Base-by-base conservation (phyloP, 2,888 invertebrate species). In the Cephus nigrinus region DNA sequence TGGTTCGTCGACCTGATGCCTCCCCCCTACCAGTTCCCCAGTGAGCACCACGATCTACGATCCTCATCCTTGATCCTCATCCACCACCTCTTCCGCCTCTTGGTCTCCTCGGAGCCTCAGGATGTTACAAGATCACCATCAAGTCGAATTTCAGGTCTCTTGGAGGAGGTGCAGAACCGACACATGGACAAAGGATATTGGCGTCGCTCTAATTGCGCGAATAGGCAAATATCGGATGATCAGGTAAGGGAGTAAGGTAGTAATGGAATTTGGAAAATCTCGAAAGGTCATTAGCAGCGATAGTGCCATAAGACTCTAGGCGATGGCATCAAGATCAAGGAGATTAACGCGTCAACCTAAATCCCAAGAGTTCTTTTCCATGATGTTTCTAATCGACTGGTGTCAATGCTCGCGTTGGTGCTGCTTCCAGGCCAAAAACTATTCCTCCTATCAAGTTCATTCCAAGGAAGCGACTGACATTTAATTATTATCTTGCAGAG, bases 1-100 rank as follows among this genome's bases (percentile, higher is more conserved):
- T 88, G 85, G 91, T 90, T 90, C 90, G 88, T 86, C 90, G 90
- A 90, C 89, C 91, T 84, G 86, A 74, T 83, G 84, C 80, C 85
- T 85, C 86, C 85, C 86, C 86, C 85, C 86, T 55, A 55, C 55
- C 55, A 23, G 9, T 23, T 55, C 9, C 23, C 55, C 23, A 55
- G 9, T 9, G 23, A 23, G 5, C 23, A 23, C 1, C 55, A 2
- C 55, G 9, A 55, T 15, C 55, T 55, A 55, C 23, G 55, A 55
- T 23, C 55, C 23, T 55, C 9, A 55, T 55, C 23, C 55, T 55
- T 23, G 55, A 55, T 55, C 55, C 55, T 55, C 55, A 55, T 55
- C 55, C 55, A 55, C 23, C 55, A 23, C 23, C 55, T 55, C 55
- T 55, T 55, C 55, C 23, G 23, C 55, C 55, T 55, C 23, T 55